Evolutionary conservation across 2,888 invertebrate species (phyloP), one percentile per base, ranked within the genome.

Genomic region (Orchestes rusci): DNA sequence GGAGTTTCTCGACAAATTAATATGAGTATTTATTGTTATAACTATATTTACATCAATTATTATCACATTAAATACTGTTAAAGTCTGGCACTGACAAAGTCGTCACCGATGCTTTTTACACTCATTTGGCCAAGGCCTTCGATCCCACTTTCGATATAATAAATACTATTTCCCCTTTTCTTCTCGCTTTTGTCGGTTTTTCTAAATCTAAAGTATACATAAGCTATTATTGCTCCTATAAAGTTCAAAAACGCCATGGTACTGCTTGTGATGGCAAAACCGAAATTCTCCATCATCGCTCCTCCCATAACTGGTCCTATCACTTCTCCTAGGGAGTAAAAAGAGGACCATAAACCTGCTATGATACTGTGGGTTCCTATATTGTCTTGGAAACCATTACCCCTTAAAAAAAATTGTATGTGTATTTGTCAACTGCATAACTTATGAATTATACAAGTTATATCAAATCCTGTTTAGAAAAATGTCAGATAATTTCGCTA

Each of bases 341-440:
- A 77, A 51, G 80, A 80, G 1, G 81, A 80, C 83, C 84, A 84
- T 8, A 83, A 70, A 5, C 84, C 84, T 0, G 84, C 83, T 27
- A 85, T 81, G 1, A 83, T 71, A 56, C 83, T 80, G 67, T 84
- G 83, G 1, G 84, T 84, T 3, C 77, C 73, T 7, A 44, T 15
- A 29, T 82, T 60, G 29, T 77, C 79, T 59, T 81, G 80, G 51
- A 80, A 80, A 1, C 81, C 81, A 3, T 76, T 77, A 57, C 78
- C 76, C 52, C 81, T 82, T 34, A 32, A 49, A 45, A 32, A 32
- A 37, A 18, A 31, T 7, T 10, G 2, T 20, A 10, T 36, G 19
- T n/a, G n/a, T n/a, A n/a, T n/a, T n/a, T n/a, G n/a, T n/a, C n/a
- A n/a, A n/a, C n/a, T n/a, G n/a, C n/a, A n/a, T n/a, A n/a, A n/a